Evolutionary conservation across 1,140 invertebrate species (phyloP), one percentile per base, ranked within the genome.

Genomic region (Lordiphosa collinella): DNA sequence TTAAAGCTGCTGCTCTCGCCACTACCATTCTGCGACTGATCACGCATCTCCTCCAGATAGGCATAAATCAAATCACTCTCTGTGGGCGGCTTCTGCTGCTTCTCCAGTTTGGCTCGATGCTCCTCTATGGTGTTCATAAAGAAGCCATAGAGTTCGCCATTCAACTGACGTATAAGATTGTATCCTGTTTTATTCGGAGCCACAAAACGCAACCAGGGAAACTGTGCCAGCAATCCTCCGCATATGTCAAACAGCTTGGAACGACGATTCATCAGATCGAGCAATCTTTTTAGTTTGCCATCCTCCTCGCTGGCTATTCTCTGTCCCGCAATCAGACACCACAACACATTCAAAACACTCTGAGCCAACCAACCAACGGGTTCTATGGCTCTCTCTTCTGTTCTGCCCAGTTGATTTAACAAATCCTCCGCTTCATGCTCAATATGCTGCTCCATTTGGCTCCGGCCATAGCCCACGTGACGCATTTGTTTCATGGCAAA

Each of bases 381-480:
- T 53, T 86, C 85, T 4, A 86, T 62, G 4, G 86, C 59, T 6
- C 41, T 60, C 58, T 88, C 60, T 67, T 90, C 78, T 1, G 89
- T 80, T 10, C 90, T 61, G 38, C 85, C 50, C n/a, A 93, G 86
- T 18, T 86, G 88, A 1, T 91, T 68, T 1, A 93, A 40, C 25
- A 94, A 80, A 1, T 89, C 70, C 1, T 67, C 36, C 2, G 94
- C 63, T 86, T 96, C 94, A 0, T 92, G 91, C 50, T 92, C 90
- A 9, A 96, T 94, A 46, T 93, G 91, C 4, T 91, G 90, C 64
- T 94, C 93, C 93, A 96, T 95, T 34, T 90, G 86, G 1, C 89
- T 90, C 73, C 93, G 93, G 0, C 95, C 95, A 56, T 95, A 94
- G 11, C 96, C 95, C 6, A 95, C 90, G 13, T 92, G 90, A 18